Base-by-base conservation (phyloP, 2,113 vertebrate genomes). In the Phasianus colchicus region DNA sequence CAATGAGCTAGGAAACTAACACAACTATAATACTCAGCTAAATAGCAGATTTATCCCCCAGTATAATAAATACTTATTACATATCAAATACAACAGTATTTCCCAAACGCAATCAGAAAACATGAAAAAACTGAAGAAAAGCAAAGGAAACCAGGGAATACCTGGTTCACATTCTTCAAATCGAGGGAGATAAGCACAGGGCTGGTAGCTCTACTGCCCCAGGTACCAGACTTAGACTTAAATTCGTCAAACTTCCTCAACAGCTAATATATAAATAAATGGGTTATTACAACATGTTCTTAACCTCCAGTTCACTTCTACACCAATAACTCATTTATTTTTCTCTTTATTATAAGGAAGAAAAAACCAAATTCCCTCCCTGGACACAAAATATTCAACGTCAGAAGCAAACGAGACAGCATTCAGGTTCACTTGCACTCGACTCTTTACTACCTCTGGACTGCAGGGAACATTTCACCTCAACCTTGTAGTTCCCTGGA, bases 1-100 rank as follows among this genome's bases (percentile, higher is more conserved):
- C 1, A 0, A 5, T 43, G 40, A 55, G 0, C 0, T 42, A 57
- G 4, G 9, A 18, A 48, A 55, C 14, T 21, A 27, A 63, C 48
- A 86, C 30, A 52, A 34, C 3, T 17, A 10, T 27, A 50, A 16
- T 29, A 63, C 32, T 45, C 45, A 17, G 66, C 55, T 64, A 77
- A 63, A 32, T 14, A 81, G 7, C 21, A 32, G 29, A 42, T 36
- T 38, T n/a, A 25, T 77, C 36, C 13, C 66, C 20, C 29, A 81
- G 22, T 10, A 25, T 20, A 48, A 5, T 36, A 61, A 54, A 10
- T 57, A 66, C 55, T 55, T 48, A 81, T 8, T 45, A 61, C 12
- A 55, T 5, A 43, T n/a, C 32, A 47, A 48, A 54, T 16, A 43
- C 20, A 67, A 48, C 8, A 50, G 29, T 21, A 32, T 73, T 73